Base-by-base conservation (phyloP, 2,888 invertebrate genomes). In the Dasysyrphus tricinctus region DNA sequence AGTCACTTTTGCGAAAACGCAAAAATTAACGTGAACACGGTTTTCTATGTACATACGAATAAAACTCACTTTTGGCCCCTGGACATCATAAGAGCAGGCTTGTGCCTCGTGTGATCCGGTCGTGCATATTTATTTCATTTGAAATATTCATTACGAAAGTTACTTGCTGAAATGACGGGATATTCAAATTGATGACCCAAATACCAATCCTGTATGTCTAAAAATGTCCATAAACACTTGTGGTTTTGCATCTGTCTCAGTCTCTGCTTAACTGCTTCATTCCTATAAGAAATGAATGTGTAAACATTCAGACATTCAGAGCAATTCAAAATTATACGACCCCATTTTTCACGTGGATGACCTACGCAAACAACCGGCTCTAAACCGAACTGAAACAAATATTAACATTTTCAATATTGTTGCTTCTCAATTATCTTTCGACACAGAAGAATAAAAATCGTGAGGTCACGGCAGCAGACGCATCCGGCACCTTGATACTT, bases 401-500 rank as follows among this genome's bases (percentile, higher is more conserved):
- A 73, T 49, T 69, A 61, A 37, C 32, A 59, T 61, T 49, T 59
- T 8, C 54, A 69, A 51, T n/a, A n/a, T 44, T 34, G 37, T 51
- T 69, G 19, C 42, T 69, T 44, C 51, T 69, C 67, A 80, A 67
- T 74, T 61, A 80, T 57, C 54, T 19, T 56, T 47, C 44, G 56
- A 19, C 44, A 44, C 29, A 47, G 47, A 75, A 39, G 14, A 76
- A 76, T 14, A 69, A 14, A 29, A 72, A 67, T 77, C 81, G 65
- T 82, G 81, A 77, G 77, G 72, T 73, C 59, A 76, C 32, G 32
- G 5, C 54, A 47, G 5, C 54, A 47, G 59, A 59, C 34, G n/a
- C n/a, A 77, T 77, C 72, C 49, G 16, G 29, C 57, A 72, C 24
- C 70, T 72, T 56, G 47, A 70, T 16, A 11, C 65, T 47, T 47